Evolutionary conservation across 1,140 invertebrate genomes (phyloP), one percentile per base, ranked within the genome.

Genomic region (Sycophila sp.): DNA sequence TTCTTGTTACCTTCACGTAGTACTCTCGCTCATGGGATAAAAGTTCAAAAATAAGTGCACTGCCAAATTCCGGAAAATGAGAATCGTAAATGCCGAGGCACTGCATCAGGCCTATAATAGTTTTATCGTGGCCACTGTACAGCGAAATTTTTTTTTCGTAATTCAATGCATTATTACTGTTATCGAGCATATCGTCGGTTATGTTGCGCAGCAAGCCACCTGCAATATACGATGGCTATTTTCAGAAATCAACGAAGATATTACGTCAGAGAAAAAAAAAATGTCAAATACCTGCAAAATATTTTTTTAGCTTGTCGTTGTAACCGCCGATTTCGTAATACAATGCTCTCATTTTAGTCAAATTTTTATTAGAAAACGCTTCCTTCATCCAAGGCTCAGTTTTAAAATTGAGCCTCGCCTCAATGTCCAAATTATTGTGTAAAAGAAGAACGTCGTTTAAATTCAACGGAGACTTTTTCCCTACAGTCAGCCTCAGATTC

Each of bases 101-200:
- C 3, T 34, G 34, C 6, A 70, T 3, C 11, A 70, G 15, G 15
- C 11, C 28, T n/a, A 63, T 47, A 8, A 70, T 56, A 30, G 40
- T 70, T 24, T 56, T 63, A 22, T 70, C 68, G 15, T 70, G 68
- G 10, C 68, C 68, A 32, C 59, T 55, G 59, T 55, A 70, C 4
- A 70, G 13, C 2, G 36, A 24, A 7, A 63, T 4, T 40, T 56
- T 70, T 17, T 11, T 5, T 2, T 11, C 11, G 11, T 17, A 34
- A 26, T 68, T 49, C 10, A 17, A 4, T 10, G 58, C n/a, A 13
- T 64, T 51, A 4, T 53, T 62, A 2, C 30, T 36, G 6, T 8
- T 34, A 15, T 17, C 2, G 3, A 53, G 5, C 67, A 69, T 60
- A 3, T 69, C 34, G 13, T 69, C 47, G 13, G 6, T 62, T 32